Base-by-base conservation (phyloP, 37 sponge, comb jelly and placozoan species). In the Halisarca cf. caerulea region DNA sequence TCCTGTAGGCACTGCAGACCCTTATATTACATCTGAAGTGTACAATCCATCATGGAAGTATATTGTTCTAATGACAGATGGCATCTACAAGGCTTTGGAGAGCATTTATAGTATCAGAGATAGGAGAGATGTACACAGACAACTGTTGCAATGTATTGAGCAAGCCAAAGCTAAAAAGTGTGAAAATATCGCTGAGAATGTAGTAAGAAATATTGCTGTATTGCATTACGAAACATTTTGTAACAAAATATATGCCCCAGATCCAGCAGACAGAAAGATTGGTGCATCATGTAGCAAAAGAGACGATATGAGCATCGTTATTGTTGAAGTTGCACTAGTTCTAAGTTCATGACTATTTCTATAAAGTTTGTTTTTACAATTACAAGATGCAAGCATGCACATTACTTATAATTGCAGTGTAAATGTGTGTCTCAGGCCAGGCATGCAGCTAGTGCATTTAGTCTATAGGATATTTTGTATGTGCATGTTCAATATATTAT, bases 221-320 rank as follows among this genome's bases (percentile, higher is more conserved):
- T 39, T 84, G 47, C 94, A 95, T 79, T 36, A 85, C 7, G 62
- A 82, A 11, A 35, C 69, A 17, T 90, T 80, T 57, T n/a, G 58
- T 18, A 64, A 32, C 27, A 58, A 43, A 23, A 74, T 74, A 2
- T 2, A 20, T 64, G 87, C 93, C 34, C n/a, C 38, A 37, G 20
- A 59, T 36, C 85, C 85, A 43, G 24, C 20, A 1, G 36, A 79
- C 6, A 86, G 88, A 34, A 61, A 81, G 18, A 14, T 69, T 21
- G 90, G 91, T 28, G 79, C 85, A 1, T 47, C 69, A 5, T 94
- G 92, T 55, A 54, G 91, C 8, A 93, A 96, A 77, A 81, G 90
- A 24, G 96, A 96, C 51, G 96, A 96, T 80, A 91, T 93, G 92
- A 94, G 95, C 20, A 54, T 93, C 2, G 14, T 96, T 21, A 79